Percentiles rank a stretch among this genome's conserved stretches.
Evolutionary conservation across 2,797 vertebrate genomes (phyloP).

Genomic region (Fistularia tabacaria): DNA sequence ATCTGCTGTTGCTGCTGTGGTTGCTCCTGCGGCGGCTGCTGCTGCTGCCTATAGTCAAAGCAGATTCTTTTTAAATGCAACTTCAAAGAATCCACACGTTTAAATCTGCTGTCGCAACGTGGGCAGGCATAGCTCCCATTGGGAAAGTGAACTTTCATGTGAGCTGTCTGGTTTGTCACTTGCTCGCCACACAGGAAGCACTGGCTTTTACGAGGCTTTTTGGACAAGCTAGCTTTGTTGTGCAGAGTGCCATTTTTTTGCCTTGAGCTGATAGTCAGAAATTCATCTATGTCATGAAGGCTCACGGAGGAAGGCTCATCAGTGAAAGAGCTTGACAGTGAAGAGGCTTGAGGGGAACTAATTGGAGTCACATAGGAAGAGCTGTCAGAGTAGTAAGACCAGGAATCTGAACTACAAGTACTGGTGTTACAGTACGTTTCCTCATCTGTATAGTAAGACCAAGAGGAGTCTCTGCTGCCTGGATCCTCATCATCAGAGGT

Average conservation of each 20-base stretch:
- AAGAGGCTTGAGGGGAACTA: neutral
- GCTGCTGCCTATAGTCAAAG: conserved; percentile 37
- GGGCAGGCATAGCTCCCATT: conserved; percentile 43
- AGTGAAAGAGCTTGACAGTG: conserved; percentile 4
- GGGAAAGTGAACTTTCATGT: conserved; percentile 62
- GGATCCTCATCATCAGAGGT: neutral
- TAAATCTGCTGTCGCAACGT: conserved; percentile 41
- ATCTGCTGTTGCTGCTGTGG: too few species aligned
- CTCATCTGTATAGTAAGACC: conserved; percentile 46
- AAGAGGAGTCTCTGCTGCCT: conserved; percentile 20
- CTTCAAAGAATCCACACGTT: conserved; percentile 29
- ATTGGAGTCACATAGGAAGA: conserved; percentile 3
- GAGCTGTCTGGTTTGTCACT: conserved; percentile 18
- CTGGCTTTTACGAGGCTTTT: neutral
- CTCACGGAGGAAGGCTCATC: neutral
- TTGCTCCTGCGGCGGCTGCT: conserved; percentile 1
- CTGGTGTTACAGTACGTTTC: neutral
- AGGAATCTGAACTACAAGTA: conserved; percentile 20
- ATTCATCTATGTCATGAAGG: neutral
- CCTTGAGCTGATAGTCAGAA: neutral
- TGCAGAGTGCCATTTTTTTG: neutral
- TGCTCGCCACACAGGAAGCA: conserved; percentile 56
- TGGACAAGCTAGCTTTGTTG: neutral
- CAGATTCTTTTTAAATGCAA: conserved; percentile 51
- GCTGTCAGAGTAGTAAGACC: conserved; percentile 38